phyloP scores from a whole-genome alignment of 2,888 invertebrate species.

The Trichopria drosophilae region DNA sequence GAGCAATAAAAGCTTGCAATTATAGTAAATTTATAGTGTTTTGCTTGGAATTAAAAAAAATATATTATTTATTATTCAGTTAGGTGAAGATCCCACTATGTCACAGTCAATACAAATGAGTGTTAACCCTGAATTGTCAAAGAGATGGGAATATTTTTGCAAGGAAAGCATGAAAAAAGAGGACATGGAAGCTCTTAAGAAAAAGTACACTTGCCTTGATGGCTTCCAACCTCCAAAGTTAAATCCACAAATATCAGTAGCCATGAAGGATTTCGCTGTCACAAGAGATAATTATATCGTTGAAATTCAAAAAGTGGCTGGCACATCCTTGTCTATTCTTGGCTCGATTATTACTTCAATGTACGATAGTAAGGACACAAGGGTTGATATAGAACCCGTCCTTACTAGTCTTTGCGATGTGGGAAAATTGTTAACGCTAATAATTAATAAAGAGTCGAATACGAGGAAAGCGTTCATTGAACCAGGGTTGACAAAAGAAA shows the following conservation, averaged over 20 bases:
- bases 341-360: neutral
- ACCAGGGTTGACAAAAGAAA: slow-evolving; percentile 20
- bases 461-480: slow-evolving; percentile 26
- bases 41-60: no score
- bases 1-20: no score
- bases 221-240: slow-evolving; percentile 5
- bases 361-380: neutral
- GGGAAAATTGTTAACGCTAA: slow-evolving; percentile 13
- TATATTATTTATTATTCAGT: no score
- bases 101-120: no score
- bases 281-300: neutral
- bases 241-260: neutral
- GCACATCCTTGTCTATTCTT: neutral
- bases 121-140: neutral
- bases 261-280: neutral
- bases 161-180: slow-evolving; percentile 10
- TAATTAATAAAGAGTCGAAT: slow-evolving; percentile 18
- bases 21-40: no score
- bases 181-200: neutral
- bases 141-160: neutral
- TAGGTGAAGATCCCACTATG: no score
- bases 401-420: neutral
- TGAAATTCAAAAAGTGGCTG: neutral
- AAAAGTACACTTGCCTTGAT: slow-evolving; percentile 3
- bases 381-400: neutral